Conservation (phyloP, 2,797 vertebrate species). For the Aselliscus stoliczkanus region DNA sequence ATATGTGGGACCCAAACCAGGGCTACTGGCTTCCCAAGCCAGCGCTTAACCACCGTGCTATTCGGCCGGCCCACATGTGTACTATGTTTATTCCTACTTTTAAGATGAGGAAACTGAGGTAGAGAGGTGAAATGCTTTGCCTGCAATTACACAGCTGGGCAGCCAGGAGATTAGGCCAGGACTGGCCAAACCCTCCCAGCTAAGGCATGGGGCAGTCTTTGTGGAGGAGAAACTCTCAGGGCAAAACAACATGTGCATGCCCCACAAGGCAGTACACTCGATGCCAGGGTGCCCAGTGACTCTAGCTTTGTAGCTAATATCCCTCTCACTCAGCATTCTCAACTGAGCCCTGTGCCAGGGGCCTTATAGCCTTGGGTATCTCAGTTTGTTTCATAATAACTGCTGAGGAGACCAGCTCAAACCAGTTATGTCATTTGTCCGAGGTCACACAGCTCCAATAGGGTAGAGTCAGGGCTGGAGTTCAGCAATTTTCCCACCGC, state of each 20-base stretch:
- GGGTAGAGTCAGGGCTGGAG: not conserved
- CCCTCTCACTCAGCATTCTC: not conserved
- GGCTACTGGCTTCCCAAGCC: too few species aligned
- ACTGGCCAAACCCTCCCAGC: not conserved
- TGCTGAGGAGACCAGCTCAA: not conserved
- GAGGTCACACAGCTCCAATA: not conserved
- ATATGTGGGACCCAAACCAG: too few species aligned
- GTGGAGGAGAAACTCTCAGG: not conserved
- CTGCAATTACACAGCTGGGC: not conserved
- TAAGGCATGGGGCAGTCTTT: not conserved
- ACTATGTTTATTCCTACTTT: not conserved
- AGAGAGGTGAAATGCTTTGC: not conserved
- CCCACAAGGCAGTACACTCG: not conserved
- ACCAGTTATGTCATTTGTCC: not conserved
- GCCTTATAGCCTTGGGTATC: not conserved
- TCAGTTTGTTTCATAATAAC: not conserved
- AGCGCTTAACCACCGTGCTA: too few species aligned
- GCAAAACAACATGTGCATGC: not conserved
- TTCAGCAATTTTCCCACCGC: not conserved
- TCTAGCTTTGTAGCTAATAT: not conserved
- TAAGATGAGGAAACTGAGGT: constrained; percentile 11
- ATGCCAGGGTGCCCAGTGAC: not conserved
- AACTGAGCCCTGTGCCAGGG: not conserved
- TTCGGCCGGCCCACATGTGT: too few species aligned
- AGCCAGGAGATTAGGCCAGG: not conserved